A percentile compares a stretch with the other conserved stretches of the same genome.
Evolutionary conservation across 64 coral and sea anemone species (phyloP).

Genomic region (Platygyra sinensis): DNA sequence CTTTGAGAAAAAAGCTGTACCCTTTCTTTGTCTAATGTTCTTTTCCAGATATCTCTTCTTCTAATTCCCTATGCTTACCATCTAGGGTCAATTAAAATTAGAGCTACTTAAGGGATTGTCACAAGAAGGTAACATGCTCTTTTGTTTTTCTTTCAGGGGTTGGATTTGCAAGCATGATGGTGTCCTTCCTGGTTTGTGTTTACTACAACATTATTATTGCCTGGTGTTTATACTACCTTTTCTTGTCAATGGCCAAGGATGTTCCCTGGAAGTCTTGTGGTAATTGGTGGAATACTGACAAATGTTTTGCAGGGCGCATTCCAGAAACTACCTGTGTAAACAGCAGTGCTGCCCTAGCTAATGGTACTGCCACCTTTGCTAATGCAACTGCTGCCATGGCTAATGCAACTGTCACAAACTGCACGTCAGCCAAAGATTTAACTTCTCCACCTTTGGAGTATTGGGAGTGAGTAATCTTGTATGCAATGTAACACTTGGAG

Average conservation of each 20-base stretch:
- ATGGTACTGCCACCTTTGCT: slow-evolving; percentile 28
- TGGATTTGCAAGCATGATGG: slow-evolving; percentile 86
- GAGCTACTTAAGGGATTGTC: no score
- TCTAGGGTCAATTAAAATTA: no score
- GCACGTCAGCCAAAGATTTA: slow-evolving; percentile 27
- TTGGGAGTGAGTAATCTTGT: slow-evolving; percentile 71
- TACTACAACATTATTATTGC: slow-evolving; percentile 95
- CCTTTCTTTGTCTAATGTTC: no score
- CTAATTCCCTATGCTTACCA: no score
- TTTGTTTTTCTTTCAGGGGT: slow-evolving; percentile 45
- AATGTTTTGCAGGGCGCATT: slow-evolving; percentile 69
- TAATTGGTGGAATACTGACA: slow-evolving; percentile 86
- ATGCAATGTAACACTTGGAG: neutral
- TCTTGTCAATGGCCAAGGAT: slow-evolving; percentile 76
- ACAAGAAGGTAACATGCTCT: neutral
- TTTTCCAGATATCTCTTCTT: no score
- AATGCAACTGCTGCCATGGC: slow-evolving; percentile 8
- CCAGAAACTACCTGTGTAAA: slow-evolving; percentile 43
- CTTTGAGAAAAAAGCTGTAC: no score
- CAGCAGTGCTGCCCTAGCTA: neutral
- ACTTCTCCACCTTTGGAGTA: slow-evolving; percentile 71
- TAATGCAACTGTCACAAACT: slow-evolving; percentile 45
- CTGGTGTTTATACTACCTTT: slow-evolving; percentile 79
- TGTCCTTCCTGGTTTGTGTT: slow-evolving; percentile 84
- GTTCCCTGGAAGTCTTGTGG: slow-evolving; percentile 83